Base-by-base conservation (phyloP, 2,888 invertebrate species). In the Stenurella melanura region DNA sequence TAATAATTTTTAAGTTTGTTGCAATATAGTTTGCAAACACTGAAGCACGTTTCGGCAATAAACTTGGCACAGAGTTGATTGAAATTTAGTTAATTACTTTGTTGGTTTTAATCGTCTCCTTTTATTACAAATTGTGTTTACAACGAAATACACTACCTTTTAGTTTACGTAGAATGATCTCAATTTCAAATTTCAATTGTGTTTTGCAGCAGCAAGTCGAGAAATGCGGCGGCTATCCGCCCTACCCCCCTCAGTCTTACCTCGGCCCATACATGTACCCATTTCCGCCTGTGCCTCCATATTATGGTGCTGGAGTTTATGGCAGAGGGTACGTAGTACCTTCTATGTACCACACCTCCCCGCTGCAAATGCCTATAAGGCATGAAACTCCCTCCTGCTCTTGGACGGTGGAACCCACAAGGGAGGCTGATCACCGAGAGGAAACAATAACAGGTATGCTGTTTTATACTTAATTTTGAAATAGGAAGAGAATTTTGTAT, bases 361-460 rank as follows among this genome's bases (percentile, higher is more conserved):
- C 90, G 89, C 73, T 91, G 89, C 88, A 91, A 90, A 88, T 90
- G 87, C 78, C 84, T 19, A 83, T 89, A 82, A 84, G 89, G 77
- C 89, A 89, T 74, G 89, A 90, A 77, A 88, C 90, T 87, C 91
- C 91, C 82, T 91, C 91, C 56, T 91, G 91, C 77, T 91, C 92
- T 78, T 92, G 92, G 92, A 90, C 91, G 82, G 90, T 91, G 82
- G 90, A 91, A 81, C 83, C 87, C 19, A 69, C 78, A n/a, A 74
- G 81, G 38, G 78, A 72, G 11, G 74, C 67, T 86, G 90, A 92
- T 86, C 91, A 91, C 83, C 90, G 91, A 88, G 92, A 92, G 83
- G 93, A 93, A 87, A 91, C 91, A 87, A 90, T 91, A 85, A 91
- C 92, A 89, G 92, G 92, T 92, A 80, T 75, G 71, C 75, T 11